Percentiles rank a stretch among this genome's conserved stretches.
phyloP scores from a whole-genome alignment of 2,113 vertebrate species.

The Strix uralensis region DNA sequence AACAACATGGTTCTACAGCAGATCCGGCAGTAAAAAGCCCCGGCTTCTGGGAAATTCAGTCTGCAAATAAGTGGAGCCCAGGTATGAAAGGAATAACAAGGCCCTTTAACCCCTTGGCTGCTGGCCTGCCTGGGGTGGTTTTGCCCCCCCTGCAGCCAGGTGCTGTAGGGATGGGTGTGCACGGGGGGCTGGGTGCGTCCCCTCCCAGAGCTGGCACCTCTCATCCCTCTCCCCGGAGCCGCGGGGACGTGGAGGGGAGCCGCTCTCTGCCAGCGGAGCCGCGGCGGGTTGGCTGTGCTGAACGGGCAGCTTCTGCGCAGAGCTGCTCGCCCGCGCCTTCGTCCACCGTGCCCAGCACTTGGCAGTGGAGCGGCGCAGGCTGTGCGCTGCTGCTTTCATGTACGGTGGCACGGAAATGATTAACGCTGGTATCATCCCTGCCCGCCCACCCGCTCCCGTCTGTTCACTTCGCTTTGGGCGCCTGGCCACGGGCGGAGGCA shows the following conservation, averaged over 20 bases:
- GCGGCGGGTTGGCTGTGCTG: rapidly evolving
- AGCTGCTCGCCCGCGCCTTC: rapidly evolving
- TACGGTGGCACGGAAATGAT: background rate
- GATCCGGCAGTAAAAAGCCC: conserved; percentile 1
- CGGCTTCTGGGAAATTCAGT: background rate
- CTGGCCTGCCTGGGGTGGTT: background rate
- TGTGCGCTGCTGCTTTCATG: rapidly evolving
- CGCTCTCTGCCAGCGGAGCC: rapidly evolving
- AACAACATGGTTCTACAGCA: conserved; percentile 6
- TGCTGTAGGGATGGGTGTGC: rapidly evolving
- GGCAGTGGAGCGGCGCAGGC: background rate
- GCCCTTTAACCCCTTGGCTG: background rate
- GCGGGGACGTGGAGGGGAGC: rapidly evolving
- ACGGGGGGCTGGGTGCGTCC: rapidly evolving
- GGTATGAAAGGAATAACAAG: background rate
- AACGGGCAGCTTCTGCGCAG: rapidly evolving
- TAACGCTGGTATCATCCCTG: background rate
- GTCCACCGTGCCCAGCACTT: rapidly evolving
- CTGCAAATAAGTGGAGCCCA: background rate
- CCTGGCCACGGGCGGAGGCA: background rate
- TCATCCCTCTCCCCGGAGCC: rapidly evolving
- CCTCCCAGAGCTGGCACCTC: rapidly evolving
- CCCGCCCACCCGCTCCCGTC: background rate
- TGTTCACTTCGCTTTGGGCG: background rate
- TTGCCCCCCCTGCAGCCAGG: rapidly evolving